phyloP scores from a whole-genome alignment of 2,888 invertebrate species.

The Eupeodes latifasciatus region DNA sequence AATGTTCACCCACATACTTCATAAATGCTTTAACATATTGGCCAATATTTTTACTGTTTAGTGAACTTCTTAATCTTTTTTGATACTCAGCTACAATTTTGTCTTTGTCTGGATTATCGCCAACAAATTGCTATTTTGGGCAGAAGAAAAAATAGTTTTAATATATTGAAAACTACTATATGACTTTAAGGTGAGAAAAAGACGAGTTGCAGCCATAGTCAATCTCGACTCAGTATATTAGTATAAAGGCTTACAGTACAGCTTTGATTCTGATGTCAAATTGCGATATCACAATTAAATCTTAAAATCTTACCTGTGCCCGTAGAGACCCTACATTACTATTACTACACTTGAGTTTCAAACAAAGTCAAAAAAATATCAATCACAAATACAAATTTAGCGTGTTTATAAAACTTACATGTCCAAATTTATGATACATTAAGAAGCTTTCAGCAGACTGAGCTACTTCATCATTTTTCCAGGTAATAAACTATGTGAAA shows the following conservation, averaged over 20 bases:
- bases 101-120: constrained; percentile 88
- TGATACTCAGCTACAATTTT: constrained; percentile 91
- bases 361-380: background rate
- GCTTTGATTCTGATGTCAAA: too few species aligned
- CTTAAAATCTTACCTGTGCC: too few species aligned
- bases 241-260: too few species aligned
- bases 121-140: constrained; percentile 85
- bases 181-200: too few species aligned
- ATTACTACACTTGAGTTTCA: too few species aligned
- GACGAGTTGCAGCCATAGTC: too few species aligned
- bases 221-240: too few species aligned
- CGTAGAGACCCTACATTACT: too few species aligned
- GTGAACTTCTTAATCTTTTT: constrained; percentile 89
- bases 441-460: constrained; percentile 95
- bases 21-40: constrained; percentile 92
- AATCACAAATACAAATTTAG: background rate
- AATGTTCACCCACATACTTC: constrained; percentile 88
- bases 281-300: too few species aligned
- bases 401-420: constrained; percentile 87
- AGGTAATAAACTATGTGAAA: constrained; percentile 88
- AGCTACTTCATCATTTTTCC: constrained; percentile 93
- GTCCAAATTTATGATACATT: constrained; percentile 95
- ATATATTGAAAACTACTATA: too few species aligned
- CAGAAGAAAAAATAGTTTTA: background rate
- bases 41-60: constrained; percentile 93